Evolutionary conservation across 2,888 invertebrate species (phyloP).

Genomic region (Polymixis lichenea): DNA sequence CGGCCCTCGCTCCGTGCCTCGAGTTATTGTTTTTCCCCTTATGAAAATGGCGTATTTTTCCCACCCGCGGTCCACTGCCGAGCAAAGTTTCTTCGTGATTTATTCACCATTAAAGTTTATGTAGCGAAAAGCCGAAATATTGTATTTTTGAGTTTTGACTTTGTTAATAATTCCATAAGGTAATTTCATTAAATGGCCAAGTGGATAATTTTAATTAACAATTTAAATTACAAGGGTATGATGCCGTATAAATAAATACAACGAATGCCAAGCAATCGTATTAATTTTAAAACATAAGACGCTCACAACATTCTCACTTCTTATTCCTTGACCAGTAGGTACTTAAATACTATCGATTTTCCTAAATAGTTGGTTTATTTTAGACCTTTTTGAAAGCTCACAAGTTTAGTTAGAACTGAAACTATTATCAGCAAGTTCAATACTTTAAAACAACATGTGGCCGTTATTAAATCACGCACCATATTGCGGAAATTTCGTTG

Average conservation of each 20-base stretch:
- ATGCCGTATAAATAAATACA: conserved; percentile 3
- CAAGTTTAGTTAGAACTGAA: conserved; percentile 49
- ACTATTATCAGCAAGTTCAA: conserved; percentile 66
- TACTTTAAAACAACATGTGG: conserved; percentile 69
- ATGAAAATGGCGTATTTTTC: conserved; percentile 87
- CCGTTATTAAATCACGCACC: conserved; percentile 77
- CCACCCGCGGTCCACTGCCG: conserved; percentile 78
- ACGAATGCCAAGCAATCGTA: background rate
- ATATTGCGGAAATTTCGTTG: conserved; percentile 74
- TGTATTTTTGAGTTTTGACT: conserved; percentile 63
- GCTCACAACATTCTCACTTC: background rate
- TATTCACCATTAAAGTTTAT: conserved; percentile 82
- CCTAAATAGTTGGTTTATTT: conserved; percentile 1
- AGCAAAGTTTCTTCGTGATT: conserved; percentile 80
- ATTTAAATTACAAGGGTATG: conserved; percentile 30
- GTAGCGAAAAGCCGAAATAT: conserved; percentile 78
- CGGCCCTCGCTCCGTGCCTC: conserved; percentile 85
- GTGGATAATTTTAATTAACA: conserved; percentile 37
- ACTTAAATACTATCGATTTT: background rate
- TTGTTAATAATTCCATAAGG: conserved; percentile 60
- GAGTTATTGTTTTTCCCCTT: conserved; percentile 89
- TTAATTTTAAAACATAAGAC: background rate
- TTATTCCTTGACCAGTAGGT: background rate
- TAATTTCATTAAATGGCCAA: conserved; percentile 33
- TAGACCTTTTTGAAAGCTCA: conserved; percentile 29